Evolutionary conservation across 2,888 invertebrate species (phyloP).

Genomic region (Merodon equestris): DNA sequence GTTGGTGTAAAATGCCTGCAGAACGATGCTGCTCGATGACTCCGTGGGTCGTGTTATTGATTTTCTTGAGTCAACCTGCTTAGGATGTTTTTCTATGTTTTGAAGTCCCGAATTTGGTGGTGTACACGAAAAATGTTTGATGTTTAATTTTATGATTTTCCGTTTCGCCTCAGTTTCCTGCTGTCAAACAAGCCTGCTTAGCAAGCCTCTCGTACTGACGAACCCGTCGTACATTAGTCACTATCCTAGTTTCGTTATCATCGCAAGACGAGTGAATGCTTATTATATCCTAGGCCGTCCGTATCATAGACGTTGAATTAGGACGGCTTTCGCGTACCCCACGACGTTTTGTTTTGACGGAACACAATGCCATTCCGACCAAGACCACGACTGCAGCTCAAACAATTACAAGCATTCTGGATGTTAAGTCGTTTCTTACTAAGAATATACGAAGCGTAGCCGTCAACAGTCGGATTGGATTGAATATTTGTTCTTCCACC

Average conservation of each 20-base stretch:
- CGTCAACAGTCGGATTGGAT: constrained; percentile 30
- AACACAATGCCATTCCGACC: constrained; percentile 28
- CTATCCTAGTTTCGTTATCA: constrained; percentile 27
- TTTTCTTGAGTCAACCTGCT: background rate
- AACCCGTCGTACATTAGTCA: constrained; percentile 15
- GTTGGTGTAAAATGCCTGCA: too few relatives aligned
- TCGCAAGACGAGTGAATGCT: constrained; percentile 4
- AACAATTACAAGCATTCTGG: constrained; percentile 32
- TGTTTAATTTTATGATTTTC: too few relatives aligned
- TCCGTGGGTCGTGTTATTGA: background rate
- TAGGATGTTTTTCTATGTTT: constrained; percentile 4
- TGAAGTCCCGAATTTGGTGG: too few relatives aligned
- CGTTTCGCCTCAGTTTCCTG: background rate
- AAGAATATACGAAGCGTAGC: constrained; percentile 15
- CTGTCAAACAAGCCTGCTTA: background rate
- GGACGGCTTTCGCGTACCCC: constrained; percentile 41
- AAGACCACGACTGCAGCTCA: constrained; percentile 46
- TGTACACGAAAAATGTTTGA: too few relatives aligned
- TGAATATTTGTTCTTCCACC: constrained; percentile 26
- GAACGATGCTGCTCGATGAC: background rate
- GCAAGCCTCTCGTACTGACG: constrained; percentile 42
- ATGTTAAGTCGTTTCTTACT: constrained; percentile 6
- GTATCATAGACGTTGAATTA: constrained; percentile 8
- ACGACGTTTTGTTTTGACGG: constrained; percentile 54
- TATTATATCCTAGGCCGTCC: too few relatives aligned